Conservation (phyloP, 2,888 invertebrate genomes). For the Mesorhabditis spiculigera region DNA sequence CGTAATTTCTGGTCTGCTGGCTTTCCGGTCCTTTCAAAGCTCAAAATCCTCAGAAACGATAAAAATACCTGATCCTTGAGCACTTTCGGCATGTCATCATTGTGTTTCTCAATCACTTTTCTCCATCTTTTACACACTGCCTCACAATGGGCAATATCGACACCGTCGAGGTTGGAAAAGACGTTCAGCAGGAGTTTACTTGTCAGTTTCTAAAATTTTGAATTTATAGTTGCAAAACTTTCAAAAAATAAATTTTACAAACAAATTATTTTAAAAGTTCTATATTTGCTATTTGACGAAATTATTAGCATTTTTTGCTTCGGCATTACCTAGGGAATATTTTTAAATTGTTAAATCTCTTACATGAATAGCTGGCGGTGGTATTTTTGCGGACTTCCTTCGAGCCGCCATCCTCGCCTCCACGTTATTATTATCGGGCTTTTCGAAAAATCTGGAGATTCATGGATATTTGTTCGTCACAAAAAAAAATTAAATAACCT, state of each 20-base stretch:
- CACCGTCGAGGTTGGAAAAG: slow-evolving; percentile 24
- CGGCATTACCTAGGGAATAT: too few species aligned
- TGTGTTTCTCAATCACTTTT: slow-evolving; percentile 19
- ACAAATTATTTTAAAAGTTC: not conserved
- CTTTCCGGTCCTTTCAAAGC: not conserved
- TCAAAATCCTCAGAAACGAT: too few species aligned
- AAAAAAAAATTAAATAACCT: not conserved
- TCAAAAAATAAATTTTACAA: too few species aligned
- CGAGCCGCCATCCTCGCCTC: slow-evolving; percentile 5
- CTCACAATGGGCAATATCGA: slow-evolving; percentile 24
- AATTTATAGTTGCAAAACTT: too few species aligned
- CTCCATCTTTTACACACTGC: slow-evolving; percentile 34
- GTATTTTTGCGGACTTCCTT: not conserved
- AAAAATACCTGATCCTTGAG: slow-evolving; percentile 36
- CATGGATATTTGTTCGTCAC: not conserved
- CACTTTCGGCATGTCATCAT: slow-evolving; percentile 23
- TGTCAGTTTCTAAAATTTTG: slow-evolving; percentile 25
- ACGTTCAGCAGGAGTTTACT: slow-evolving; percentile 23
- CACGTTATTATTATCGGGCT: not conserved
- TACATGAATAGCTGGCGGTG: not conserved
- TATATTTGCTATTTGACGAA: not conserved
- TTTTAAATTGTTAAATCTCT: not conserved
- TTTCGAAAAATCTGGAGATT: slow-evolving; percentile 1
- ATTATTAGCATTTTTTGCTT: too few species aligned
- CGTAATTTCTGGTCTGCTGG: not conserved